phyloP scores from a whole-genome alignment of 1,140 invertebrate species.

The Eumeta japonica region DNA sequence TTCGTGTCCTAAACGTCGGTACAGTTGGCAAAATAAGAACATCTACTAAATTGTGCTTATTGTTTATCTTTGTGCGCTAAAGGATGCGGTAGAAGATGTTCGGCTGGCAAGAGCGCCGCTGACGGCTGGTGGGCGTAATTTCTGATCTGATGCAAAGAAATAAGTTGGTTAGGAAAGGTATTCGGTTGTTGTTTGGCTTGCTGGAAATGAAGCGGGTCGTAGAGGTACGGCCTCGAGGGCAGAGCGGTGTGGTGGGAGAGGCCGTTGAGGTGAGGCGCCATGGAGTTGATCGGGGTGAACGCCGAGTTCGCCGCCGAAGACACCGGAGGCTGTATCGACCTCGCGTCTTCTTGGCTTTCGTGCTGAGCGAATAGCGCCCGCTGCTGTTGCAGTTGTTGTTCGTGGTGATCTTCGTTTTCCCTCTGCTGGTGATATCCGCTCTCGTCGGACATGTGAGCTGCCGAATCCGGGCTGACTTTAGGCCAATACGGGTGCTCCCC shows the following conservation, averaged over 20 bases:
- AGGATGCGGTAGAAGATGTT: conserved; percentile 53
- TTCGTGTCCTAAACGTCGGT: no score
- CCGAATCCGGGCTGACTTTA: conserved; percentile 73
- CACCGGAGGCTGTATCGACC: conserved; percentile 45
- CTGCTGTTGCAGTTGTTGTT: conserved; percentile 66
- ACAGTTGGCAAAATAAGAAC: no score
- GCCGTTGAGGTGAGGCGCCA: conserved; percentile 72
- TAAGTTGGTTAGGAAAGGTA: conserved; percentile 90
- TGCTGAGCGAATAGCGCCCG: conserved; percentile 60
- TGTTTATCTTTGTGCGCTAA: conserved; percentile 56
- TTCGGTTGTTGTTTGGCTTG: conserved; percentile 66
- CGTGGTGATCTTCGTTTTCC: conserved; percentile 60
- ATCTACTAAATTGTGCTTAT: no score
- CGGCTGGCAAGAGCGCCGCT: conserved; percentile 50
- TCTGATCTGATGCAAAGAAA: conserved; percentile 93
- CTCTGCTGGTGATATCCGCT: conserved; percentile 63
- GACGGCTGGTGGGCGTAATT: conserved; percentile 92
- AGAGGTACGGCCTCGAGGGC: conserved; percentile 81
- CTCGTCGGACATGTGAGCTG: conserved; percentile 65
- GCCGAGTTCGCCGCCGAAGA: conserved; percentile 73
- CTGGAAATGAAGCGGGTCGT: conserved; percentile 87
- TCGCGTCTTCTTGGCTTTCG: conserved; percentile 65
- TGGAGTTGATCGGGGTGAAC: conserved; percentile 85
- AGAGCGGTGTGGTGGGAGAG: conserved; percentile 72
- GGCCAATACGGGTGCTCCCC: conserved; percentile 78